Evolutionary conservation across 53 echinoderm and acorn worm genomes (phyloP), one percentile per base, ranked within the genome.

Genomic region (Echinometra lucunter): DNA sequence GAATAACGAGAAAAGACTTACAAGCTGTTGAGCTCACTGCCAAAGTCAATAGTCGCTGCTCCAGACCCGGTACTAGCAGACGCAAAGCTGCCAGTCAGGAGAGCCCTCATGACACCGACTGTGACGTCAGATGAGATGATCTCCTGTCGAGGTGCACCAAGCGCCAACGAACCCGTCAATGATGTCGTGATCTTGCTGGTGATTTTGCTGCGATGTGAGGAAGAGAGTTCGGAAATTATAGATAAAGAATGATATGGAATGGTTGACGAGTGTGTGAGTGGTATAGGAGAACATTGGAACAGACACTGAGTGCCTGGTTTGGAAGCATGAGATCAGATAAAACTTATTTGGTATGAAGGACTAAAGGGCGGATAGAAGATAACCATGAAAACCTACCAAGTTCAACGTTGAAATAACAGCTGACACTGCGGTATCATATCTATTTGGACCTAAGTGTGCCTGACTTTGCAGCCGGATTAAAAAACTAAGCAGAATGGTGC

Each of bases 61-160:
- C 96, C 96, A 25, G 96, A 67, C 13, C 95, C 83, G 35, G 97
- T 96, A 27, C 88, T 87, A 8, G 80, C 66, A 28, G 93, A 75
- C 17, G 18, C 30, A 66, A 97, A 95, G 27, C 96, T 88, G n/a
- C 96, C 96, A 13, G 81, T 93, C 38, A 96, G 95, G 4, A 97
- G 81, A 7, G 96, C 74, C 37, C 95, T 94, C 55, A 94, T 55
- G 6, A 96, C 91, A 27, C 93, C 95, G 23, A 93, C 89, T 47
- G 93, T 95, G 25, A 94, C 91, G 17, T 96, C 96, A 44, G 45
- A 21, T 1, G 82, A 94, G 9, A 66, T 49, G 27, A 96, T 93
- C 95, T 95, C 97, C 12, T 83, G 60, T 2, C 95, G 91, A 30
- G 96, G 95, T 16, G 96, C 95, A 17, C 97, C 97, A 49, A 97